phyloP scores from a whole-genome alignment of 2,113 vertebrate species.

The Formicarius rufipectus region DNA sequence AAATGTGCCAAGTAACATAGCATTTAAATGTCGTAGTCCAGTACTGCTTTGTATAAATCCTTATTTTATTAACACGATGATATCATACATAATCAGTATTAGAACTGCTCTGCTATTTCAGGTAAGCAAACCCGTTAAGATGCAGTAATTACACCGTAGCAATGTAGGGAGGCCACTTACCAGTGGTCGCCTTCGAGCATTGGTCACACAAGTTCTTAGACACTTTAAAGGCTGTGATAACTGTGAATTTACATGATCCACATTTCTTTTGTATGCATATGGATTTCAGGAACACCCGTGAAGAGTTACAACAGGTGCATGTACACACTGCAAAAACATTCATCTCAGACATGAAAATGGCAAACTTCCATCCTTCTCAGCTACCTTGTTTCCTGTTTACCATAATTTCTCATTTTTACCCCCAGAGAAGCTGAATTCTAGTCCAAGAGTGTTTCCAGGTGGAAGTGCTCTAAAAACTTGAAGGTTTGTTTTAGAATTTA shows the following conservation, averaged over 20 bases:
- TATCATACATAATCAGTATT: conserved; percentile 85
- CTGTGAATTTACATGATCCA: conserved; percentile 76
- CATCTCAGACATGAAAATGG: conserved; percentile 65
- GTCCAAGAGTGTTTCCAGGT: conserved; percentile 8
- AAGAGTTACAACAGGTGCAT: conserved; percentile 37
- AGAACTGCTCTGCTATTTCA: conserved; percentile 79
- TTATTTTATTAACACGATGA: conserved; percentile 88
- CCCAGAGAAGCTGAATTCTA: conserved; percentile 46
- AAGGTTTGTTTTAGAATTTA: conserved; percentile 54
- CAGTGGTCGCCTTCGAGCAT: conserved; percentile 66
- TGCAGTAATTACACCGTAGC: conserved; percentile 71
- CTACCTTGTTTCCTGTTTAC: conserved; percentile 56
- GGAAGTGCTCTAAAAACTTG: conserved; percentile 40
- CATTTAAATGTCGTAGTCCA: conserved; percentile 84
- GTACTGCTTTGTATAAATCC: conserved; percentile 88
- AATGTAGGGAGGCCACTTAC: conserved; percentile 18
- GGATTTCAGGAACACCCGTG: conserved; percentile 31
- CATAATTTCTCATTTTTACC: conserved; percentile 60
- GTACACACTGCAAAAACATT: conserved; percentile 59
- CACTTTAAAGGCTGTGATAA: conserved; percentile 80
- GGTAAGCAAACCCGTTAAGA: conserved; percentile 78
- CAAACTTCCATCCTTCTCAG: conserved; percentile 63
- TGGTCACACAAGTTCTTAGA: conserved; percentile 67
- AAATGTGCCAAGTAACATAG: conserved; percentile 95
- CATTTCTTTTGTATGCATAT: conserved; percentile 61